Evolutionary conservation across 2,797 vertebrate species (phyloP).

Genomic region (Tauraco hartlaubi): DNA sequence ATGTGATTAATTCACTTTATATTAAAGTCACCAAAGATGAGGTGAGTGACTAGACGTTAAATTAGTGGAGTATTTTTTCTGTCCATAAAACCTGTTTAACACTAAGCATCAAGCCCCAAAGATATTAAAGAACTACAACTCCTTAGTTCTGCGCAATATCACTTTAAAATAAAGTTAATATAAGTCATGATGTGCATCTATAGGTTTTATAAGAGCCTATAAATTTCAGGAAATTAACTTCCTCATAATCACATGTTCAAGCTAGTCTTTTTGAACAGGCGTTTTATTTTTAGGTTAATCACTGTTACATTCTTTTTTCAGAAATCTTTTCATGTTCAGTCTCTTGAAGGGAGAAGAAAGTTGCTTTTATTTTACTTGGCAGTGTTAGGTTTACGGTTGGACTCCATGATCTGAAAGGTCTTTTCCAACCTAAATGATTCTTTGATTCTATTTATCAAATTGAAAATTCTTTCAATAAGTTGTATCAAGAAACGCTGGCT

Average conservation of each 20-base stretch:
- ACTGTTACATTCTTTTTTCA: neutral
- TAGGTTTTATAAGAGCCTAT: conserved; percentile 60
- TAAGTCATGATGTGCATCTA: conserved; percentile 51
- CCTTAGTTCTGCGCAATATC: conserved; percentile 10
- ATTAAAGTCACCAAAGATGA: neutral
- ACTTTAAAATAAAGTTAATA: conserved; percentile 64
- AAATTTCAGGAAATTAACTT: conserved; percentile 75
- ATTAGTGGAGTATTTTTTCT: neutral
- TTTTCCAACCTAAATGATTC: too few relatives aligned
- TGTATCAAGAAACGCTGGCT: neutral
- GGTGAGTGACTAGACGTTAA: neutral
- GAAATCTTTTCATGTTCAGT: neutral
- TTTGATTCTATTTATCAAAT: neutral
- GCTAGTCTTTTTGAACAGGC: neutral
- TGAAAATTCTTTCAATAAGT: neutral
- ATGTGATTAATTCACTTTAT: neutral
- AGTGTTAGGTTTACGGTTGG: neutral
- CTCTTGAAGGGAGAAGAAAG: neutral
- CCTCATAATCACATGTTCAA: conserved; percentile 5
- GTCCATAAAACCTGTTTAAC: conserved; percentile 33
- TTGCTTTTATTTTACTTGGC: neutral
- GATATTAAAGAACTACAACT: conserved; percentile 3
- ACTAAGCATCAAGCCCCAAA: conserved; percentile 23
- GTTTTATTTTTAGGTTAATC: conserved; percentile 43
- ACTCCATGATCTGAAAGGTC: neutral